Base-by-base conservation (phyloP, 2,113 vertebrate genomes). In the Chaetorhynchus papuensis region DNA sequence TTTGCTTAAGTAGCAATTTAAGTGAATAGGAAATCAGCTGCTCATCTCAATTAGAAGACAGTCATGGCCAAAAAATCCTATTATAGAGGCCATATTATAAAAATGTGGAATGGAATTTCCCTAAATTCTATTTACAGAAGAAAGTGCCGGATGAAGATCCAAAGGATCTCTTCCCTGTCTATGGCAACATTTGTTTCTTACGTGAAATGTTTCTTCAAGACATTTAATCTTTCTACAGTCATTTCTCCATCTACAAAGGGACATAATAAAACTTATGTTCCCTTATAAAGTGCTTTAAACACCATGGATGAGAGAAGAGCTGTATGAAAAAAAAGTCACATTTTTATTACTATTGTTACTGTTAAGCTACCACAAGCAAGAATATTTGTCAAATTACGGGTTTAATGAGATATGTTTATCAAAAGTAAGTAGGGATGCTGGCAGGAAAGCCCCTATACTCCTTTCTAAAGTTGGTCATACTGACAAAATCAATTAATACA, bases 101-200 rank as follows among this genome's bases (percentile, higher is more conserved):
- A 84, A 84, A 89, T 33, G 28, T 64, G 76, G 42, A 91, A 66
- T 70, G 76, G 87, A 93, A 72, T 88, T 88, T 90, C 91, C 84
- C 59, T 56, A 69, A 93, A 39, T 77, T 91, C 92, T 95, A 59
- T 94, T 92, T 94, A 93, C 27, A 81, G 89, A 90, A 95, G 71
- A 69, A 93, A 89, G 47, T 39, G 18, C 21, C 7, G 6, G 39
- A 80, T 17, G 7, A 80, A 83, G 59, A 87, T 68, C 53, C 63
- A 83, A 50, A 79, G 28, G 26, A 83, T 90, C 63, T 87, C 65
- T 45, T 89, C 42, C 59, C 49, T 33, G 28, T 44, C n/a, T 56
- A 56, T 15, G 35, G 35, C 30, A 71, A 81, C 60, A 77, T 53
- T 30, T 68, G n/a, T 60, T 94, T 71, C 69, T 53, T 56, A 64